A percentile compares a stretch with the other conserved stretches of the same genome.
Conservation (phyloP, 2,797 vertebrate genomes). For the Brachymystax lenok region DNA sequence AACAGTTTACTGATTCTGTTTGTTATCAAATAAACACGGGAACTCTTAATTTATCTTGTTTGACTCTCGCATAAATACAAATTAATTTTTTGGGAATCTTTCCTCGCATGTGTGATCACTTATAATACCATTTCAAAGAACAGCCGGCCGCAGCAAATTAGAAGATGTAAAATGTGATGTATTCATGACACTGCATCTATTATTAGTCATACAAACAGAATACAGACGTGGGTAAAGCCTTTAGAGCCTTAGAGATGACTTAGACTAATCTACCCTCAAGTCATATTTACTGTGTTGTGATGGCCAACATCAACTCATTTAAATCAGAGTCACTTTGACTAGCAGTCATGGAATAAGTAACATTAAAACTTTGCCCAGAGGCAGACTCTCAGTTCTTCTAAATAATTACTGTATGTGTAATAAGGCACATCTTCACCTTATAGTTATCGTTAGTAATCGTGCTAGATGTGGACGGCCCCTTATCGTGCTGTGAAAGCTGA, state of each 20-base stretch:
- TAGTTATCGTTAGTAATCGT: background rate
- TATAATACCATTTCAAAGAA: constrained; percentile 33
- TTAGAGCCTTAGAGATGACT: background rate
- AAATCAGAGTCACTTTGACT: background rate
- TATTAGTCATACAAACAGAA: constrained; percentile 23
- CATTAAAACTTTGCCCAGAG: background rate
- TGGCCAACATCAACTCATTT: background rate
- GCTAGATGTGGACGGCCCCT: background rate
- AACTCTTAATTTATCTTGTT: constrained; percentile 46
- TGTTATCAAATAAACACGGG: constrained; percentile 64
- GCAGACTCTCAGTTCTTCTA: background rate
- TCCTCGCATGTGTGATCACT: constrained; percentile 28
- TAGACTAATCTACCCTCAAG: background rate
- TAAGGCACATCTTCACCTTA: no score
- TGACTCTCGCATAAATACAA: constrained; percentile 50
- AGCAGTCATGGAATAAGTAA: background rate
- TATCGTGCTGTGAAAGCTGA: background rate
- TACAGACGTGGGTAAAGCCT: constrained; percentile 13
- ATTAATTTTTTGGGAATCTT: constrained; percentile 35
- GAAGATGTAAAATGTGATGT: constrained; percentile 23
- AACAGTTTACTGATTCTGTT: constrained; percentile 54
- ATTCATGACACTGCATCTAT: constrained; percentile 24
- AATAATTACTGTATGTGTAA: background rate
- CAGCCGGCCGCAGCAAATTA: constrained; percentile 30
- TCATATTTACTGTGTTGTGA: background rate